These are phyloP conservation scores for Ispidina lecontei DNA, from an alignment of 2,797 vertebrate species.

Conservation along the genomic window DNA sequence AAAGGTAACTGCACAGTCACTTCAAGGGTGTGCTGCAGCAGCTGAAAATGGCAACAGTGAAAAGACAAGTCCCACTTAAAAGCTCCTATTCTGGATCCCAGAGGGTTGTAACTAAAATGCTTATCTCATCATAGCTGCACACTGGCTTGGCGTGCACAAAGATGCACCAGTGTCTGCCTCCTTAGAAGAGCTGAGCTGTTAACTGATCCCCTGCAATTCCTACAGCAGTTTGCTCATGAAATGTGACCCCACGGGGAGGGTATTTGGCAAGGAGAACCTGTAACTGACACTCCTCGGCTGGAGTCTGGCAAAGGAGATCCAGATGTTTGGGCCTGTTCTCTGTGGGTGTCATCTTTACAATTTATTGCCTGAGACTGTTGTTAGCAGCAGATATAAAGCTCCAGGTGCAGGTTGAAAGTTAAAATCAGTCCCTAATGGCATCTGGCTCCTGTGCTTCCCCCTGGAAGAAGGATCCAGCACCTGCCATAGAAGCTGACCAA, in stretches of 20 bases:
- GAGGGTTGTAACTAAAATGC: neutral
- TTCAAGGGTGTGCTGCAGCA: neutral
- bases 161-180: neutral
- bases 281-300: neutral
- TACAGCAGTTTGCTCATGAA: neutral
- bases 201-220: constrained; percentile 12
- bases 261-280: neutral
- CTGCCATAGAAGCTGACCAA: neutral
- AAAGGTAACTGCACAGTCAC: neutral
- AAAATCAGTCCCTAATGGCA: neutral
- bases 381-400: neutral
- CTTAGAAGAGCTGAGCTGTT: constrained; percentile 3
- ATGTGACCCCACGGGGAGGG: neutral
- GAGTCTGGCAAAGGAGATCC: neutral
- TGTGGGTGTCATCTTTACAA: neutral
- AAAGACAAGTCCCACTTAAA: neutral
- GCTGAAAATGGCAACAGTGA: constrained; percentile 25
- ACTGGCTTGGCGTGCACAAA: neutral
- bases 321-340: neutral
- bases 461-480: neutral
- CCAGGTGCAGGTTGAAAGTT: neutral
- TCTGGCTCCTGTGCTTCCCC: neutral
- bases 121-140: neutral
- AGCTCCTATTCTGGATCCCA: neutral
- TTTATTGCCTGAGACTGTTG: neutral